Base-by-base conservation (phyloP, 35 echinoderm and acorn worm species). In the Heliocidaris erythrogramma region DNA sequence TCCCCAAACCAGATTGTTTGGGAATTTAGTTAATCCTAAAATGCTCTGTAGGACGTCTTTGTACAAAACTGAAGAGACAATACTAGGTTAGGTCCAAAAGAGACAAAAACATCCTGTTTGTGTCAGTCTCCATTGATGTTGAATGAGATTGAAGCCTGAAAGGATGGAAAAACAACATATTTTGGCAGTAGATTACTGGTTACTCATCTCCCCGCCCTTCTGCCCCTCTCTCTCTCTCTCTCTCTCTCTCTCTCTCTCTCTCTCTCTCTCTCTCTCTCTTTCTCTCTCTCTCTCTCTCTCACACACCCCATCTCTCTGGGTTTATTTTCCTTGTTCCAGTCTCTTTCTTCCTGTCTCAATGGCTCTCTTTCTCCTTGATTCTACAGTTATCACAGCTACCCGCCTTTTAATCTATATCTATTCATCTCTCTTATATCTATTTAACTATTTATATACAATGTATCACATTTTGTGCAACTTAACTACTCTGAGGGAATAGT, bases 81-180 rank as follows among this genome's bases (percentile, higher is more conserved):
- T 78, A 27, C 6, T 3, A 78, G 65, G 27, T 78, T 78, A 78
- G 65, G 65, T 24, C 27, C 4, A 78, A 78, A 21, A 7, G 0
- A 78, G 65, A 24, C 65, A 78, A 89, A 89, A 89, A 89, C 87
- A 89, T 89, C 87, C 87, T 89, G 87, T 89, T 89, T 89, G 11
- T 89, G 87, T 89, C 87, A 89, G 32, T 10, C 47, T 21, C 87
- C 30, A 89, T 35, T 89, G 87, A 89, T 32, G 87, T 78, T 56
- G 1, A 56, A n/a, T 78, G 65, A n/a, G 65, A 78, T 78, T 27
- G 65, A 7, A 78, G 65, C 65, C 65, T 78, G 7, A 78, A 27
- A 78, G 18, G 65, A 78, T 78, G 65, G 65, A 78, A 78, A 78
- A 78, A 78, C 65, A 78, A 78, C 65, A 78, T n/a, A 78, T 78